A percentile compares a stretch with the other conserved stretches of the same genome.
Conservation (phyloP, 2,797 vertebrate species). For the Crocodylus rhombifer region DNA sequence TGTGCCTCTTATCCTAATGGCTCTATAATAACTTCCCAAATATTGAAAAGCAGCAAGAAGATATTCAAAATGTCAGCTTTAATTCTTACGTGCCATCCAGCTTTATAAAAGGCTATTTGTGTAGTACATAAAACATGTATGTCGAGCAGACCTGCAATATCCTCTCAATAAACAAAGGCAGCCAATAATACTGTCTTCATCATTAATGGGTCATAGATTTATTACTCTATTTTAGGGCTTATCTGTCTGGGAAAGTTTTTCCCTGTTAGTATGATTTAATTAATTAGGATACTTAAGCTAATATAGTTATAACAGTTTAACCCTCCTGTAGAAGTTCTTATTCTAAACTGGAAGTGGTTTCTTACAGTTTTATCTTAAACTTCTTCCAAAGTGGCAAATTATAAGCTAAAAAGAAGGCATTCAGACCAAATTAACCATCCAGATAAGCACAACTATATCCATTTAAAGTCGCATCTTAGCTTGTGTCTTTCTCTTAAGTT, state of each 20-base stretch:
- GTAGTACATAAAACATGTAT: not conserved
- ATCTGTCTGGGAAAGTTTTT: not conserved
- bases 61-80: conserved; percentile 27
- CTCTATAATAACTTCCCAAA: not conserved
- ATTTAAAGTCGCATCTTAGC: not conserved
- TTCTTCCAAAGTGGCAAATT: not conserved
- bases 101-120: not conserved
- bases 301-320: not conserved
- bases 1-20: not conserved
- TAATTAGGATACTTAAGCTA: not conserved
- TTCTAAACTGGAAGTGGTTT: not conserved
- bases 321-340: not conserved
- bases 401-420: not conserved
- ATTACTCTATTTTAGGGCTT: not conserved
- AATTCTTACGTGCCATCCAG: not conserved
- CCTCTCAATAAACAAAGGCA: not conserved
- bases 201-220: not conserved
- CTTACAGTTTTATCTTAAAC: not conserved
- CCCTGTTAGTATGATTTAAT: not conserved
- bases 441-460: not conserved
- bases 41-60: not conserved
- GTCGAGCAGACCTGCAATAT: not conserved
- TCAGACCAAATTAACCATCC: not conserved
- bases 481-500: accelerated
- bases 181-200: not conserved